phyloP scores from a whole-genome alignment of 2,113 vertebrate genomes.

The Tursiops truncatus region DNA sequence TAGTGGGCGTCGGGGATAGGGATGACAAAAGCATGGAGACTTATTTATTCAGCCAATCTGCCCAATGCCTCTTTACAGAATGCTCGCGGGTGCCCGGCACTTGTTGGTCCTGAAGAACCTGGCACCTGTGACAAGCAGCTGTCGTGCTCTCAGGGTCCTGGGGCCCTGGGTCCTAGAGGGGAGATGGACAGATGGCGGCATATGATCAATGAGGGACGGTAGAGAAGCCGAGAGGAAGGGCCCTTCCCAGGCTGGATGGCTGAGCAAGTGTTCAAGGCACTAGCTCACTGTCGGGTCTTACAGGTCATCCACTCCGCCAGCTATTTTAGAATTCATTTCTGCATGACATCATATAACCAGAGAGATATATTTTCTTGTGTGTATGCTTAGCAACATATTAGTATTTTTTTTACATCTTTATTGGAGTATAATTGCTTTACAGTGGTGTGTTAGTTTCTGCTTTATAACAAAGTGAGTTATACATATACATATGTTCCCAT shows the following conservation, averaged over 20 bases:
- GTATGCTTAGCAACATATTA: not conserved
- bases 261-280: not conserved
- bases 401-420: not conserved
- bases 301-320: not conserved
- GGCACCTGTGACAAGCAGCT: not conserved
- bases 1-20: too few relatives aligned
- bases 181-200: not conserved
- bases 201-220: fast-evolving
- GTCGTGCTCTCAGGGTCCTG: too few relatives aligned
- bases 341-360: not conserved
- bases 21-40: not conserved
- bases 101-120: not conserved
- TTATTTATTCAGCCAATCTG: not conserved
- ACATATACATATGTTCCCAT: too few relatives aligned
- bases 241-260: not conserved
- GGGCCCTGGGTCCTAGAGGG: too few relatives aligned
- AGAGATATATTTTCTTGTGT: not conserved
- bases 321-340: not conserved
- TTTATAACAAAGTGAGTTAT: too few relatives aligned
- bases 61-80: not conserved
- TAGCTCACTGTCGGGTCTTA: not conserved
- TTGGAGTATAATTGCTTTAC: too few relatives aligned
- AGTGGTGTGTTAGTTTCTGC: too few relatives aligned
- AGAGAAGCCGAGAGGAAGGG: not conserved
- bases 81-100: not conserved